Conservation (phyloP, 2,113 vertebrate genomes). For the Cacatua alba region DNA sequence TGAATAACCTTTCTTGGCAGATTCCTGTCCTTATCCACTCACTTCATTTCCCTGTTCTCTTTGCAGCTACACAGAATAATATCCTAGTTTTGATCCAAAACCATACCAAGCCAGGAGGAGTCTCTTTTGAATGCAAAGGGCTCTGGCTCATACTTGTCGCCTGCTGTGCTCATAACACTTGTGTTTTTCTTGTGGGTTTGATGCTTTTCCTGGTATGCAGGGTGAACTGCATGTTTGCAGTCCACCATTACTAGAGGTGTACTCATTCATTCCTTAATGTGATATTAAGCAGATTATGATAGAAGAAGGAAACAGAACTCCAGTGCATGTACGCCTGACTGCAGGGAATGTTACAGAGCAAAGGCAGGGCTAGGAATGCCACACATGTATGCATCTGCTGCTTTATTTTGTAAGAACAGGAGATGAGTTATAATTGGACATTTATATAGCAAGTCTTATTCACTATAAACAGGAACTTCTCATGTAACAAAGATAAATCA, state of each 20-base stretch:
- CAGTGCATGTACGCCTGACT: neutral
- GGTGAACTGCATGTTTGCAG: neutral
- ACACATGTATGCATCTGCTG: fast-evolving
- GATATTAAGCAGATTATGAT: neutral
- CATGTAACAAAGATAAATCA: neutral
- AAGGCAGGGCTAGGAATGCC: neutral
- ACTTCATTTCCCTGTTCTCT: neutral
- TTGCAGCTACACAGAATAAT: neutral
- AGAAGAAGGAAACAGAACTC: neutral
- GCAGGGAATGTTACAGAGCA: neutral
- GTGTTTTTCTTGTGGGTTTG: neutral
- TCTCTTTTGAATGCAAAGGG: neutral
- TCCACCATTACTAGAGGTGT: neutral
- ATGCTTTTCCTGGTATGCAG: neutral
- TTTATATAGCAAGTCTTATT: neutral
- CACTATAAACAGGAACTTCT: neutral
- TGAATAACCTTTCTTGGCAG: neutral
- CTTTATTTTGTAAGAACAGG: neutral
- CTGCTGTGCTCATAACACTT: neutral
- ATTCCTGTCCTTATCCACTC: neutral
- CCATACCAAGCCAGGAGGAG: neutral
- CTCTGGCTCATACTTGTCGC: neutral
- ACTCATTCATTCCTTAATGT: neutral
- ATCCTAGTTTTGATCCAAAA: neutral
- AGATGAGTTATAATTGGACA: neutral